phyloP scores from a whole-genome alignment of 1,140 invertebrate species.

The Philotrypesis tridentata region DNA sequence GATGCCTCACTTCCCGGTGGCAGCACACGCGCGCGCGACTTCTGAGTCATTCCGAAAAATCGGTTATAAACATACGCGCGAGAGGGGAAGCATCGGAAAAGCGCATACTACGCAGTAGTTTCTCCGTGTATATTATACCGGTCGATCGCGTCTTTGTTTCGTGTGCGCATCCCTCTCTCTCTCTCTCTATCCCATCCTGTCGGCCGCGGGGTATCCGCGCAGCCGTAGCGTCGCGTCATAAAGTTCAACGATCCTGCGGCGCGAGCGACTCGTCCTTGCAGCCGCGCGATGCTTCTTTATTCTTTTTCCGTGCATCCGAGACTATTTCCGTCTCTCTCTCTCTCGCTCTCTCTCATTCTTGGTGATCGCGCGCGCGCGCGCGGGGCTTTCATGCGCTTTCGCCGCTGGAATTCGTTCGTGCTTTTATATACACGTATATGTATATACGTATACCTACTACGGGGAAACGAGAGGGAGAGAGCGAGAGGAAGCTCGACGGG shows the following conservation, averaged over 20 bases:
- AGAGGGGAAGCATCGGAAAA: too few species aligned
- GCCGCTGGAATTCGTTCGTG: constrained; percentile 14
- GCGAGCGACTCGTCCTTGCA: neutral
- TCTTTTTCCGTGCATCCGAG: neutral
- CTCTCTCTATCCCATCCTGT: constrained; percentile 21
- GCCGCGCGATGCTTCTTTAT: neutral
- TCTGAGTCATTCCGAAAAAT: too few species aligned
- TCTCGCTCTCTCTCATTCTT: neutral
- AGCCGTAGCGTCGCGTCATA: too few species aligned
- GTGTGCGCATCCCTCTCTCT: too few species aligned
- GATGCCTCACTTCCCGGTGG: too few species aligned
- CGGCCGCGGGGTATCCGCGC: too few species aligned
- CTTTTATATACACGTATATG: neutral
- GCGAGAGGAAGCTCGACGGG: neutral
- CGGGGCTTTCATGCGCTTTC: constrained; percentile 12
- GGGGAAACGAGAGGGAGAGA: neutral
- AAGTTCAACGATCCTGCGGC: constrained; percentile 34
- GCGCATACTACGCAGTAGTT: too few species aligned
- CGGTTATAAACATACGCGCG: too few species aligned
- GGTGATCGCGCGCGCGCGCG: neutral
- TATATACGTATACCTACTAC: too few species aligned
- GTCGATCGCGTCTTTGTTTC: too few species aligned
- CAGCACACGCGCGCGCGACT: too few species aligned
- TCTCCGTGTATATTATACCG: too few species aligned
- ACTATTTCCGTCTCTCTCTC: constrained; percentile 4